These are phyloP conservation scores for Tupiocoris notatus DNA, from an alignment of 2,888 invertebrate species.

Conservation along the genomic window DNA sequence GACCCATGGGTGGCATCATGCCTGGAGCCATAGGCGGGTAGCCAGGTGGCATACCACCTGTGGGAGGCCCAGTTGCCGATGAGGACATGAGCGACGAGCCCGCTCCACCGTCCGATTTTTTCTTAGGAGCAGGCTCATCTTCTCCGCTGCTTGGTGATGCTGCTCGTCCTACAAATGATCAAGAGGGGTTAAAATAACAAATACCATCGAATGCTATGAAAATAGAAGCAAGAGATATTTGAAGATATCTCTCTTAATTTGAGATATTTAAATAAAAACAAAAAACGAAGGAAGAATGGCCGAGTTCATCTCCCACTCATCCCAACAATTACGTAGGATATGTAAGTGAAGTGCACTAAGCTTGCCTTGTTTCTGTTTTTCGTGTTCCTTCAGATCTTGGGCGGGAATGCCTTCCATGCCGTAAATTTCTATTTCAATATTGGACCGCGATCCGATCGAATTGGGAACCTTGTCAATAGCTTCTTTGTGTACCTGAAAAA, in stretches of 20 bases:
- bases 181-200: no score
- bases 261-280: not conserved
- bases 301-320: no score
- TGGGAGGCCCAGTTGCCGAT: slow-evolving; percentile 59
- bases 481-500: slow-evolving; percentile 91
- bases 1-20: slow-evolving; percentile 65
- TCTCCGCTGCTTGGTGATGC: slow-evolving; percentile 80
- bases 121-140: slow-evolving; percentile 78
- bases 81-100: slow-evolving; percentile 30
- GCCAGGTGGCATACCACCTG: slow-evolving; percentile 63
- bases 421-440: slow-evolving; percentile 99
- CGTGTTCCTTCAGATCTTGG: slow-evolving; percentile 91
- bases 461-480: slow-evolving; percentile 99
- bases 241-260: not conserved
- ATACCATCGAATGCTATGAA: no score
- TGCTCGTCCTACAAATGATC: slow-evolving; percentile 61
- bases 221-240: no score
- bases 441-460: slow-evolving; percentile 93
- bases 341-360: no score
- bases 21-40: slow-evolving; percentile 61
- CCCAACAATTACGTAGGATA: no score
- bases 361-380: slow-evolving; percentile 67
- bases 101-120: slow-evolving; percentile 62
- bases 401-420: slow-evolving; percentile 99
- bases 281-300: not conserved